These are phyloP conservation scores for Porites divaricata DNA, from an alignment of 92 coral and sea anemone species.

Conservation along the genomic window DNA sequence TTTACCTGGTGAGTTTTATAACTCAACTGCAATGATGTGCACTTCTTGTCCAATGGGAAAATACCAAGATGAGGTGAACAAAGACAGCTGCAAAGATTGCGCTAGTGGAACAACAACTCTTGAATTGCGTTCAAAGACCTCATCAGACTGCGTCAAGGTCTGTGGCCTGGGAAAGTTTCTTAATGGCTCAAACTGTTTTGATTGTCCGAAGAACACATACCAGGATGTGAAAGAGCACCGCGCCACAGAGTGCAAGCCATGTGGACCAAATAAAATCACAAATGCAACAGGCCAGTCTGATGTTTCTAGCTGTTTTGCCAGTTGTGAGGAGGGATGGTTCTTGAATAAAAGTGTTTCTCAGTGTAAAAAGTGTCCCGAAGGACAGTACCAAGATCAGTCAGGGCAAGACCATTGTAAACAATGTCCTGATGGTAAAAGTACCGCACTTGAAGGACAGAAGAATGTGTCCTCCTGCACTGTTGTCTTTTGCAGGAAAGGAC, in stretches of 20 bases:
- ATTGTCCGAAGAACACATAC: conserved; percentile 56
- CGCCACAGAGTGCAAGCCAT: conserved; percentile 37
- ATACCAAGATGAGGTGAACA: conserved; percentile 64
- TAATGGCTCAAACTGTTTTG: conserved; percentile 20
- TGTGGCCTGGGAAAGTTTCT: conserved; percentile 50
- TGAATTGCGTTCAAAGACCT: conserved; percentile 29
- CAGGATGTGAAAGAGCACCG: conserved; percentile 37
- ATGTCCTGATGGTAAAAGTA: conserved; percentile 44
- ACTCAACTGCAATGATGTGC: conserved; percentile 33
- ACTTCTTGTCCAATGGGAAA: conserved; percentile 51
- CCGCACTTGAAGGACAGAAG: conserved; percentile 24
- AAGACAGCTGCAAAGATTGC: conserved; percentile 57
- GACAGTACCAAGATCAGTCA: conserved; percentile 52
- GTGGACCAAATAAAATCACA: conserved; percentile 49
- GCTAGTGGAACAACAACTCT: conserved; percentile 48
- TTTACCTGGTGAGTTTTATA: conserved; percentile 55
- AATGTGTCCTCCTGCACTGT: conserved; percentile 8
- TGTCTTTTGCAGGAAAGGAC: conserved; percentile 56
- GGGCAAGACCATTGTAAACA: conserved; percentile 34
- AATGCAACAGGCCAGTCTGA: conserved; percentile 32
- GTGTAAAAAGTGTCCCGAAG: conserved; percentile 56
- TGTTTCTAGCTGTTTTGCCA: conserved; percentile 30
- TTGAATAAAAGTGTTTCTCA: conserved; percentile 7
- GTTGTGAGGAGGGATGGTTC: conserved; percentile 54
- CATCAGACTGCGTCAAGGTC: conserved; percentile 33